Base-by-base conservation (phyloP, 2,797 vertebrate genomes). In the Sebastes glaucus region DNA sequence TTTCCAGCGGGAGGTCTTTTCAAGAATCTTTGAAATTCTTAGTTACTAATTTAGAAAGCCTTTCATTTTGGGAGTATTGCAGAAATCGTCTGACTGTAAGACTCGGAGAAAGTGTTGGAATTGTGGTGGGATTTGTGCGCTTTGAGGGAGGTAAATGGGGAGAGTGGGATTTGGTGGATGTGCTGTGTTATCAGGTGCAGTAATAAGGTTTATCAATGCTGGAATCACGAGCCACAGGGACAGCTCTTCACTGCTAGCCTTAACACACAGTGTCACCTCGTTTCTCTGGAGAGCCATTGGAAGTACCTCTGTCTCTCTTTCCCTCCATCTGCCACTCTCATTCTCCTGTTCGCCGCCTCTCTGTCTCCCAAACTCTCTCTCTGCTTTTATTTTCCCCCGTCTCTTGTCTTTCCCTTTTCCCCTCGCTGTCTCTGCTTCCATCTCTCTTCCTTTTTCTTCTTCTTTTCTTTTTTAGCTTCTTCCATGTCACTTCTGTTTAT, bases 401-500 rank as follows among this genome's bases (percentile, higher is more conserved):
- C 30, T 62, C 23, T 49, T 35, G 32, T 11, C 11, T 30, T 38
- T 53, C 11, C 35, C 0, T 65, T 4, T 9, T 57, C 33, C 28
- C 55, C 49, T 57, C 33, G 18, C 53, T 32, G 49, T 64, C 61
- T 74, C 64, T 38, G 32, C 84, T 57, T 86, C 83, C 71, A 42
- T 86, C 86, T 85, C 82, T 78, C 2, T 1, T 81, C 63, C 72
- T 81, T 81, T 88, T 88, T 77, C 55, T 88, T 77, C 65, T 88
- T 76, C 55, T 88, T 77, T 62, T 14, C 79, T 83, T 49, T 78
- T 69, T 67, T 79, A 33, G 80, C 86, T 88, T 89, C 88, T 73
- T 72, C 60, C 3, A 3, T 87, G 90, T 93, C 91, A 88, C 82
- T 84, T 91, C 75, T 87, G 81, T 90, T 90, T 87, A 92, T 81